These are phyloP conservation scores for Serinus canaria DNA, from an alignment of 2,113 vertebrate species.

Conservation along the genomic window DNA sequence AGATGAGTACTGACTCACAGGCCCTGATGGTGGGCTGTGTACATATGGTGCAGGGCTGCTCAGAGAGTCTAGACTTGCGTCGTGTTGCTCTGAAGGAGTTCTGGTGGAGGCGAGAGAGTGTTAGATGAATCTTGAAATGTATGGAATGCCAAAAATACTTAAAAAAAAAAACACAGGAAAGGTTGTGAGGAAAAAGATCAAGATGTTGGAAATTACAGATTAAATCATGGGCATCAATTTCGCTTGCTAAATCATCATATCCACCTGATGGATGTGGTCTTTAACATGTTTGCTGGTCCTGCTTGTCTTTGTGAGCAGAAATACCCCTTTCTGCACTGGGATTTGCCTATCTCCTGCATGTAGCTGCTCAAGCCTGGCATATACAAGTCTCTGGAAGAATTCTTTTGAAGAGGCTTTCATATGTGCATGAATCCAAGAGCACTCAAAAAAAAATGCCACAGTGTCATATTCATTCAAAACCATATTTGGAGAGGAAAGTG, in stretches of 20 bases:
- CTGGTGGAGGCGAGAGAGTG: not conserved
- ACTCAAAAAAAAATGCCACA: not conserved
- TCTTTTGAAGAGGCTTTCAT: not conserved
- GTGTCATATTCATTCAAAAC: not conserved
- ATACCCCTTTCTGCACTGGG: not conserved
- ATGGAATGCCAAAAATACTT: not conserved
- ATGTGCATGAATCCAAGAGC: not conserved
- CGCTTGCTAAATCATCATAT: not conserved
- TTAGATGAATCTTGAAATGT: not conserved
- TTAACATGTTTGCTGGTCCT: not conserved
- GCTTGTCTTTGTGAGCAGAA: not conserved
- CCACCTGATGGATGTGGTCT: not conserved
- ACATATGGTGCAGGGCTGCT: not conserved
- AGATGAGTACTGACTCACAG: not conserved
- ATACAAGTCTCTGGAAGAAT: not conserved
- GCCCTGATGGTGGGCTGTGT: not conserved
- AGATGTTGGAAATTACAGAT: not conserved
- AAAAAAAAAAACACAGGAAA: not conserved
- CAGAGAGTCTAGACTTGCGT: accelerated
- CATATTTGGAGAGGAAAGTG: not conserved
- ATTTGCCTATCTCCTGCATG: not conserved
- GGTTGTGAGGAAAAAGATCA: not conserved
- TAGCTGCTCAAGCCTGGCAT: not conserved
- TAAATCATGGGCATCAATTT: not conserved
- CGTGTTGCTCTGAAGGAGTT: not conserved